These are phyloP conservation scores for Bos indicus DNA, from an alignment of 2,113 vertebrate genomes.

Conservation along the genomic window DNA sequence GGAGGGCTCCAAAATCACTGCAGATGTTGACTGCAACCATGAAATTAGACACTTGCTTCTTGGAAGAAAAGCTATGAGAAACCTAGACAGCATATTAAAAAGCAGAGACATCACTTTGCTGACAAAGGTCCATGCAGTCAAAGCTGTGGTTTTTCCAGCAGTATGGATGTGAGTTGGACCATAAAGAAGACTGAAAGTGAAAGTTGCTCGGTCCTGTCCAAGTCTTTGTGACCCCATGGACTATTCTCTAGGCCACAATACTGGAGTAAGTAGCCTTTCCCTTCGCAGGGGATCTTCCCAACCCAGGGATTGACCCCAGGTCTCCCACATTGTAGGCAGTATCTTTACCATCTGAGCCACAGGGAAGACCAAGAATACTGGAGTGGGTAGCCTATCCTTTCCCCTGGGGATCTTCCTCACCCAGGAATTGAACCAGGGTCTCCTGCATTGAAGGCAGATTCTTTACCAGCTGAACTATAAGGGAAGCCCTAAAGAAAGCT, in stretches of 20 bases:
- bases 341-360: not conserved
- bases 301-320: not conserved
- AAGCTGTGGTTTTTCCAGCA: not conserved
- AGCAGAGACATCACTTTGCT: not conserved
- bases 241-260: not conserved
- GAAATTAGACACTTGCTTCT: not conserved
- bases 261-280: not conserved
- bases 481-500: not conserved
- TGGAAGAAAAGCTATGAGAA: not conserved
- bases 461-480: not conserved
- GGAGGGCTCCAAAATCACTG: not conserved
- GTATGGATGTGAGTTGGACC: not conserved
- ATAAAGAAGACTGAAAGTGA: not conserved
- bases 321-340: not conserved
- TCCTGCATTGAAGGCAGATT: not conserved
- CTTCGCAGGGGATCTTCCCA: not conserved
- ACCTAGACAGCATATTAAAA: not conserved
- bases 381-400: not conserved
- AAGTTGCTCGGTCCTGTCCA: not conserved
- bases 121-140: not conserved
- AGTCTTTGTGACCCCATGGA: not conserved
- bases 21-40: not conserved
- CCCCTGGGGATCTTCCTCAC: not conserved
- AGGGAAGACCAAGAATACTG: not conserved
- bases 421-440: not conserved